A percentile compares a stretch with the other conserved stretches of the same genome.
Conservation (phyloP, 2,888 invertebrate genomes). For the Ephialtes manifestator region DNA sequence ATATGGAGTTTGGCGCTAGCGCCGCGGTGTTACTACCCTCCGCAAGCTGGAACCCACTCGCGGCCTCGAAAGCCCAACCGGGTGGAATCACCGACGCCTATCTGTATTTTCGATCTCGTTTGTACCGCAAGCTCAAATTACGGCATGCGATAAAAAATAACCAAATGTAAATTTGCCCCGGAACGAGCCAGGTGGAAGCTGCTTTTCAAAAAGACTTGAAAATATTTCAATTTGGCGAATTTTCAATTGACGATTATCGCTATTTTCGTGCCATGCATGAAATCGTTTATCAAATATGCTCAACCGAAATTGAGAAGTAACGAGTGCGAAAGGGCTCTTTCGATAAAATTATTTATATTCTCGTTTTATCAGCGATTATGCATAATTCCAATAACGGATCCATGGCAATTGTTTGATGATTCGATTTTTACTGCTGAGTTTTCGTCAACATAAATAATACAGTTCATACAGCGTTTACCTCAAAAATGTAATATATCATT, state of each 20-base stretch:
- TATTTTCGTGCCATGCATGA: not conserved
- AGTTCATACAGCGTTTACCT: too few species aligned
- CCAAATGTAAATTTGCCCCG: not conserved
- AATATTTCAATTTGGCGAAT: slow-evolving; percentile 2
- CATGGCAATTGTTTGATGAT: not conserved
- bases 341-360: slow-evolving; percentile 19
- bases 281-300: slow-evolving; percentile 3
- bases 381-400: not conserved
- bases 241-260: not conserved
- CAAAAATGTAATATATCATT: not conserved
- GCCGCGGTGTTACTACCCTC: slow-evolving; percentile 8
- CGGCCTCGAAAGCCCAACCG: not conserved
- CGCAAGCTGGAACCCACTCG: slow-evolving; percentile 12
- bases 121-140: slow-evolving; percentile 3
- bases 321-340: not conserved
- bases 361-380: not conserved
- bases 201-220: not conserved
- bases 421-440: not conserved
- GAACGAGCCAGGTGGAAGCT: not conserved
- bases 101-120: slow-evolving; percentile 37
- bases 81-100: slow-evolving; percentile 15
- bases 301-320: slow-evolving; percentile 4
- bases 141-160: slow-evolving; percentile 26
- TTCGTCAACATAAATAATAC: not conserved
- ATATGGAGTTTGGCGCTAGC: slow-evolving; percentile 55